Base-by-base conservation (phyloP, 2,113 vertebrate genomes). In the Clarias magur region DNA sequence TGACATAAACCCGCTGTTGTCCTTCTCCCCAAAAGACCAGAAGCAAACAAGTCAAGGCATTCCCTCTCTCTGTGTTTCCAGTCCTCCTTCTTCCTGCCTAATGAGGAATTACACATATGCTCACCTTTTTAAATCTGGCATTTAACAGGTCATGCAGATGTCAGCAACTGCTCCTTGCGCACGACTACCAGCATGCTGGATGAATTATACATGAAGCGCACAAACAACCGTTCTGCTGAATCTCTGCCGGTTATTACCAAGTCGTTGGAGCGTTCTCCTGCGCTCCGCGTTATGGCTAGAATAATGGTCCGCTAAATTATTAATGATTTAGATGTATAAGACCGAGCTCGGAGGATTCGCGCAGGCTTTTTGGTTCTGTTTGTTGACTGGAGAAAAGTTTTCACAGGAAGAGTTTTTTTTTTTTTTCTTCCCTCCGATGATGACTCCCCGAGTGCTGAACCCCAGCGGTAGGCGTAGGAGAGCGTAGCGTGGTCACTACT, bases 131-230 rank as follows among this genome's bases (percentile, higher is more conserved):
- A 76, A 87, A 87, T 56, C 56, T 83, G 68, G 80, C 86, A 76
- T 87, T 87, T 87, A 76, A 13, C 70, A 87, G 80, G 86, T 59
- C 80, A 83, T 53, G 27, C 59, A 70, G 80, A 72, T 87, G 86
- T 83, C 80, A 87, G 86, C 80, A 83, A 59, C 68, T 82, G 68
- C 79, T 87, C 56, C 54, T 86, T 82, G 60, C 21, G 17, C 57
- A 73, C 23, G 42, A 76, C 80, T 73, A 83, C 76, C 80, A 87
- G 34, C 57, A 72, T 68, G 87, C 79, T 76, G 88, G 90, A 91
- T 92, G 91, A 93, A 94, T 94, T 88, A 90, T 87, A 92, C 91
- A 89, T 92, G 91, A 94, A 92, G 90, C 86, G 6, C 67, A 10
- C 65, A 70, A 86, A 60, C 65, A 21, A 60, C 79, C n/a, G 3